These are phyloP conservation scores for Nebria ingens DNA, from an alignment of 1,140 invertebrate species.

Conservation along the genomic window DNA sequence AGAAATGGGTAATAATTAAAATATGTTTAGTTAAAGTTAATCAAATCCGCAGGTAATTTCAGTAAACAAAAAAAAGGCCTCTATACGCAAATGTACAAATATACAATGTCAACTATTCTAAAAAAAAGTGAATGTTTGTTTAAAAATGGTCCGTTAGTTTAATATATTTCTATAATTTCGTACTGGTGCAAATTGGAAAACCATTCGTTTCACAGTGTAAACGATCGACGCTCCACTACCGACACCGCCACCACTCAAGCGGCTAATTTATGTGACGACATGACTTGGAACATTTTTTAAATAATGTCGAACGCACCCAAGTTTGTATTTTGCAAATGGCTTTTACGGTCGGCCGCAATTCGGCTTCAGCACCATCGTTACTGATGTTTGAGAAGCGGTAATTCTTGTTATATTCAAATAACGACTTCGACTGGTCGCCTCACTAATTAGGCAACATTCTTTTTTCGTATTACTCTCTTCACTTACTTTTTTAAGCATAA, in stretches of 20 bases:
- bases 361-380: no score
- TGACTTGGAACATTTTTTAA: background rate
- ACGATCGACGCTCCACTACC: no score
- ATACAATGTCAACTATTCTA: background rate
- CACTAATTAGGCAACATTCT: constrained; percentile 1
- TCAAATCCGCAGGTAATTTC: no score
- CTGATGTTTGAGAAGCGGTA: no score
- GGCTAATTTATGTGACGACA: background rate
- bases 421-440: background rate
- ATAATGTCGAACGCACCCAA: background rate
- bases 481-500: no score
- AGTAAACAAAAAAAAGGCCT: no score
- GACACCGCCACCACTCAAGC: no score
- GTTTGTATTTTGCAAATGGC: background rate
- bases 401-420: background rate
- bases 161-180: background rate
- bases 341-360: background rate
- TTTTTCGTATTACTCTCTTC: no score
- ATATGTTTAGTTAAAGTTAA: no score
- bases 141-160: background rate
- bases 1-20: no score
- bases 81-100: no score
- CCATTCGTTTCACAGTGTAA: background rate
- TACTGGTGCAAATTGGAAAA: background rate
- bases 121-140: background rate